A percentile compares a stretch with the other conserved stretches of the same genome.
Evolutionary conservation across 2,113 vertebrate genomes (phyloP).

Genomic region (Pitta sordida): DNA sequence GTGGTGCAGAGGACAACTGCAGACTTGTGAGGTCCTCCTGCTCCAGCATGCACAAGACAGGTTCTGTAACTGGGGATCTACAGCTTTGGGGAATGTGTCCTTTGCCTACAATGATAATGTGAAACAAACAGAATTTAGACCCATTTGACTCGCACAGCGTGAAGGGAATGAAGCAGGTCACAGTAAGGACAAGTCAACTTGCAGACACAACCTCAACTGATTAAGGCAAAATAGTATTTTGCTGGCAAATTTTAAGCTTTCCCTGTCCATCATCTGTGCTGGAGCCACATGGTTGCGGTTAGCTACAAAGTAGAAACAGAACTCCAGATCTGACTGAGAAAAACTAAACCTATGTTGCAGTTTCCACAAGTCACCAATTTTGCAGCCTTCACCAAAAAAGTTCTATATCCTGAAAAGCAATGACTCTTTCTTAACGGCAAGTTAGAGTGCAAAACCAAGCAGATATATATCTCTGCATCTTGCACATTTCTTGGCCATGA

Average conservation of each 20-base stretch:
- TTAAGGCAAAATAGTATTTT: not conserved
- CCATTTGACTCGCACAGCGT: not conserved
- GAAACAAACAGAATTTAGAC: slow-evolving; percentile 10
- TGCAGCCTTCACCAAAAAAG: not conserved
- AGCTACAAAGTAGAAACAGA: not conserved
- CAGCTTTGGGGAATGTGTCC: not conserved
- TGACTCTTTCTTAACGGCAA: not conserved
- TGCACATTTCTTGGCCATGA: not conserved
- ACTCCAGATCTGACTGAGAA: not conserved
- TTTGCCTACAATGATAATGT: not conserved
- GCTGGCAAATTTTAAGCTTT: not conserved
- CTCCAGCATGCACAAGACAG: not conserved
- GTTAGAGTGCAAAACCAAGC: not conserved
- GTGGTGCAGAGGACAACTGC: not conserved
- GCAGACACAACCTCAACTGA: not conserved
- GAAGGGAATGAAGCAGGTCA: not conserved
- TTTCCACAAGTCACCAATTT: not conserved
- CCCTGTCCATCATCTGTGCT: not conserved
- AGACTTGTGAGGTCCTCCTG: not conserved
- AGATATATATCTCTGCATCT: not conserved
- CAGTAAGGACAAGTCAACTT: not conserved
- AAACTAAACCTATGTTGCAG: not conserved
- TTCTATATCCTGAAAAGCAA: not conserved
- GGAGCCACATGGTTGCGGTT: not conserved
- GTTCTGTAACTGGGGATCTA: not conserved